A percentile compares a stretch with the other conserved stretches of the same genome.
Evolutionary conservation across 2,113 vertebrate species (phyloP).

Genomic region (Oreochromis tanganicae): DNA sequence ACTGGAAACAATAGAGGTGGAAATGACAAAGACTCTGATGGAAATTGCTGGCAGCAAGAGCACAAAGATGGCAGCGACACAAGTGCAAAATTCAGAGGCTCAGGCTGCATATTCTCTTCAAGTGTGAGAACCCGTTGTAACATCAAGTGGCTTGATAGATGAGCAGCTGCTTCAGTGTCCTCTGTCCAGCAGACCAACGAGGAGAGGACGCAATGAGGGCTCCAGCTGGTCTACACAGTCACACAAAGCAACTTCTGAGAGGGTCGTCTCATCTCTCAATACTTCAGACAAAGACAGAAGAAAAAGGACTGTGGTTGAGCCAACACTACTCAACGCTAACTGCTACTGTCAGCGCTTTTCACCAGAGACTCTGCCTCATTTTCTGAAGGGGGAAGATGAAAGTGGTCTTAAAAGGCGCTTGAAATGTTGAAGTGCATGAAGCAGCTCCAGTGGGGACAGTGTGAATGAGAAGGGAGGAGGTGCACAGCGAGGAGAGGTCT

Average conservation of each 20-base stretch:
- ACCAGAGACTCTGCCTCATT: conserved; percentile 58
- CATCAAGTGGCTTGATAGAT: background rate
- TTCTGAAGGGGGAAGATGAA: conserved; percentile 64
- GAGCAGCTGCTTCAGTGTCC: conserved; percentile 21
- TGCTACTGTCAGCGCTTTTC: conserved; percentile 62
- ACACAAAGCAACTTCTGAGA: conserved; percentile 13
- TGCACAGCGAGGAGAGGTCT: background rate
- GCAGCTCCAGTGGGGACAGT: conserved; percentile 30
- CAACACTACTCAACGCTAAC: conserved; percentile 45
- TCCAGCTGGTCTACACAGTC: background rate
- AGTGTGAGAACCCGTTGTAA: background rate
- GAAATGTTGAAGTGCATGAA: conserved; percentile 52
- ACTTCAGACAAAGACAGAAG: conserved; percentile 41
- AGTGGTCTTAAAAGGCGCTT: conserved; percentile 60
- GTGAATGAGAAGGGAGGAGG: conserved; percentile 20
- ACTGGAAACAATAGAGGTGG: background rate
- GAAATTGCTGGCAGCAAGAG: background rate
- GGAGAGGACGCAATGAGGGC: background rate
- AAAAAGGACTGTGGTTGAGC: conserved; percentile 22
- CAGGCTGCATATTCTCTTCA: conserved; percentile 18
- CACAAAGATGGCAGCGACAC: background rate
- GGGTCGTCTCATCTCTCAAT: background rate
- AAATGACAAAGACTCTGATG: background rate
- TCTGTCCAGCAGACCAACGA: background rate
- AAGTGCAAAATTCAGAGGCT: background rate